Evolutionary conservation across 2,113 vertebrate genomes (phyloP), one percentile per base, ranked within the genome.

Genomic region (Brachyistius frenatus): DNA sequence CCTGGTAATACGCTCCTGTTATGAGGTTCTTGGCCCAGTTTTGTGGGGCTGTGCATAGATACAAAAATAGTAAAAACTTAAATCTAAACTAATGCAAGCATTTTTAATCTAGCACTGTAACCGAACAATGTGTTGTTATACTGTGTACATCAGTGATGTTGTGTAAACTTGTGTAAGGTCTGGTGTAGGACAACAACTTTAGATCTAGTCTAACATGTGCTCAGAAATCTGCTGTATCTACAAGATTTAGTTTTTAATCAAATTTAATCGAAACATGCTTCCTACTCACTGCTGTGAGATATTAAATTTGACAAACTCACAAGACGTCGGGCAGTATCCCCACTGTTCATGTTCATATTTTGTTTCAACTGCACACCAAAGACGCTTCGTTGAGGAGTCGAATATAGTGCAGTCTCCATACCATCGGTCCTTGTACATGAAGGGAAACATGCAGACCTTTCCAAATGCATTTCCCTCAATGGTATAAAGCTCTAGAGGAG

Each of bases 371-470:
- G 94, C 93, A 86, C 98, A 99, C 97, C 97, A 99, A 2, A 69
- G 81, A 67, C 92, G 93, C 7, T 93, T 94, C 0, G 83, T 74
- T 0, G 93, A 92, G 5, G 94, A 90, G 58, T 96, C 97, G 2
- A 14, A 91, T 0, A 13, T 64, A 0, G 95, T 98, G 81, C 98
- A 99, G 1, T 97, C 96, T 47, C 93, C 92, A 30, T 92, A 98
- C 97, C 97, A 98, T 35, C 95, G 95, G 36, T 92, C 90, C 33
- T 80, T 80, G 89, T 94, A 99, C 61, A 94, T 88, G 89, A 99
- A 99, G 30, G 98, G 98, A 88, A 99, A 97, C 41, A 95, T 92
- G 83, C 97, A 99, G 23, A 94, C 91, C 49, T 92, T 95, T n/a
- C 97, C 98, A 5, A 94, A 94, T 0, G 94, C 92, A 78, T 99